Conservation (phyloP, 2,888 invertebrate genomes). For the Drosophila birchii region DNA sequence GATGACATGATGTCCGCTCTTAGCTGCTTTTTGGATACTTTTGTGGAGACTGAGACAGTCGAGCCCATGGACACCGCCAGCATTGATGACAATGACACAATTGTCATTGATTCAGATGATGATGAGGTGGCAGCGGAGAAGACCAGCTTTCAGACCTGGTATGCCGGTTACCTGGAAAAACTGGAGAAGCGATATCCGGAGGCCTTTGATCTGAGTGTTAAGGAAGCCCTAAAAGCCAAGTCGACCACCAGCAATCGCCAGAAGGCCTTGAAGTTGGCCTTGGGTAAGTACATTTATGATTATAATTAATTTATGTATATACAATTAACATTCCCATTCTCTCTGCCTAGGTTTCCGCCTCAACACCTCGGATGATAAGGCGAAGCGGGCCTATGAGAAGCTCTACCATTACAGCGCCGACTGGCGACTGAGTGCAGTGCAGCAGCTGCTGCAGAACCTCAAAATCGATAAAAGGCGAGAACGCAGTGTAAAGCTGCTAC, state of each 20-base stretch:
- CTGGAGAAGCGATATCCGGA: conserved; percentile 90
- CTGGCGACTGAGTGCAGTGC: conserved; percentile 89
- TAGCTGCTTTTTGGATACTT: conserved; percentile 86
- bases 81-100: conserved; percentile 79
- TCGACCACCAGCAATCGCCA: conserved; percentile 68
- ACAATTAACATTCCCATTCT: neutral
- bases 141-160: conserved; percentile 85
- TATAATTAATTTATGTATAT: neutral
- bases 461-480: conserved; percentile 84
- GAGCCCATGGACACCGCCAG: conserved; percentile 11
- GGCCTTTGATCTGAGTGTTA: conserved; percentile 89
- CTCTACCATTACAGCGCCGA: conserved; percentile 89
- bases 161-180: conserved; percentile 86
- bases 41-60: conserved; percentile 59
- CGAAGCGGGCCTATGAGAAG: conserved; percentile 88
- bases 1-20: conserved; percentile 49
- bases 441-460: conserved; percentile 87
- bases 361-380: conserved; percentile 86
- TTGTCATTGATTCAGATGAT: conserved; percentile 82
- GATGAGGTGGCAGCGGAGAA: conserved; percentile 63
- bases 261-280: conserved; percentile 84
- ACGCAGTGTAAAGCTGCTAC: conserved; percentile 86
- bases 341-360: conserved; percentile 85
- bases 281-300: conserved; percentile 65
- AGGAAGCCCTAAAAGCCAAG: conserved; percentile 85